Conservation (phyloP, 2,888 invertebrate species). For the Asteroscopus sphinx region DNA sequence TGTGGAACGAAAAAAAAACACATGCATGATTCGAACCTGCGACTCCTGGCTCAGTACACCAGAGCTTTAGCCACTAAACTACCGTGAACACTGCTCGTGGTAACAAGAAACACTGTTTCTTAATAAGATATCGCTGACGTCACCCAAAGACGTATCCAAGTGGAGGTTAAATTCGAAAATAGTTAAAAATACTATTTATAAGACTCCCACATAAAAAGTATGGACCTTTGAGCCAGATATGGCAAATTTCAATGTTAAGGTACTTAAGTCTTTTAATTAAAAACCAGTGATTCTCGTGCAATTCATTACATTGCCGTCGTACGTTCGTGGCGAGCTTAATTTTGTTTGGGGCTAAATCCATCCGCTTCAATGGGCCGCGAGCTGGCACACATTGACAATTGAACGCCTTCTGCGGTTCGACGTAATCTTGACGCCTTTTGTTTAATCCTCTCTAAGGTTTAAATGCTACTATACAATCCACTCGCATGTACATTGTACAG, state of each 20-base stretch:
- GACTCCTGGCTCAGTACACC: too few relatives aligned
- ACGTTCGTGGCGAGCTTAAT: constrained; percentile 47
- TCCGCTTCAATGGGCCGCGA: constrained; percentile 47
- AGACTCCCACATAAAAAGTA: too few relatives aligned
- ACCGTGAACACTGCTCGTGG: too few relatives aligned
- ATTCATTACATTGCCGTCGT: constrained; percentile 34
- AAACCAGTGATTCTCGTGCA: constrained; percentile 37
- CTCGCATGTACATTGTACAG: too few relatives aligned
- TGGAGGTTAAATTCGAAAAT: too few relatives aligned
- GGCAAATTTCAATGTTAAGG: not conserved
- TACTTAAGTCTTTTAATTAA: constrained; percentile 38
- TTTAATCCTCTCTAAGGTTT: constrained; percentile 39
- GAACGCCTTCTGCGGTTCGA: constrained; percentile 42
- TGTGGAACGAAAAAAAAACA: constrained; percentile 43
- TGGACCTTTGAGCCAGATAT: not conserved
- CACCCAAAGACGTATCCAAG: too few relatives aligned
- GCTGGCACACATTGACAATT: constrained; percentile 43
- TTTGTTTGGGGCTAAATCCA: constrained; percentile 50
- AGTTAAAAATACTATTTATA: too few relatives aligned
- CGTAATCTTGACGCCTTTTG: constrained; percentile 50
- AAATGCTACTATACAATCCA: constrained; percentile 25
- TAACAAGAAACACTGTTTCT: too few relatives aligned
- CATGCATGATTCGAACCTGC: too few relatives aligned
- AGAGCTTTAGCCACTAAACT: too few relatives aligned
- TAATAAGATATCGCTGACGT: too few relatives aligned